Evolutionary conservation across 2,797 vertebrate species (phyloP).

Genomic region (Argya squamiceps): DNA sequence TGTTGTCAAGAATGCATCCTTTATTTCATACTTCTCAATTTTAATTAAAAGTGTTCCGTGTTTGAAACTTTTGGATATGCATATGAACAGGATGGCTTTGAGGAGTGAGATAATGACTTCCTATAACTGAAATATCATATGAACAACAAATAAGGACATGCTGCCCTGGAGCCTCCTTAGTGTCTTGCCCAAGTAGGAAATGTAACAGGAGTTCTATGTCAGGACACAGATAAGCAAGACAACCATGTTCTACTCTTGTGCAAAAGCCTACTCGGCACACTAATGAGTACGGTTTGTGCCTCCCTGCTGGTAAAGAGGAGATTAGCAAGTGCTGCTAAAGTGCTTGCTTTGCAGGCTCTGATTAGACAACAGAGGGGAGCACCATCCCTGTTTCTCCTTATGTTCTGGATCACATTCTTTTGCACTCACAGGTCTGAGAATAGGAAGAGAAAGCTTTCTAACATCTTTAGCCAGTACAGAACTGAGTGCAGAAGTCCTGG

Average conservation of each 20-base stretch:
- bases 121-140: neutral
- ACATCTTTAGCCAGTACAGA: neutral
- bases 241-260: neutral
- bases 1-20: neutral
- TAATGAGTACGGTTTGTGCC: rapidly evolving
- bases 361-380: neutral
- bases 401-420: neutral
- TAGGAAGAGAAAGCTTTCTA: neutral
- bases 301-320: neutral
- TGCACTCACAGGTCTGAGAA: neutral
- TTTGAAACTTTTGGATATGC: neutral
- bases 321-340: neutral
- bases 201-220: neutral
- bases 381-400: no score
- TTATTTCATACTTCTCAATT: neutral
- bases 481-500: neutral
- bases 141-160: neutral
- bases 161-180: neutral
- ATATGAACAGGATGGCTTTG: neutral
- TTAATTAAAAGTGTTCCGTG: neutral
- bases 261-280: neutral
- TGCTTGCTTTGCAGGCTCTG: neutral
- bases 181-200: neutral
- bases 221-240: neutral
- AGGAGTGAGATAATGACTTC: neutral